phyloP scores from a whole-genome alignment of 2,888 invertebrate species.

The Tinea semifulvella region DNA sequence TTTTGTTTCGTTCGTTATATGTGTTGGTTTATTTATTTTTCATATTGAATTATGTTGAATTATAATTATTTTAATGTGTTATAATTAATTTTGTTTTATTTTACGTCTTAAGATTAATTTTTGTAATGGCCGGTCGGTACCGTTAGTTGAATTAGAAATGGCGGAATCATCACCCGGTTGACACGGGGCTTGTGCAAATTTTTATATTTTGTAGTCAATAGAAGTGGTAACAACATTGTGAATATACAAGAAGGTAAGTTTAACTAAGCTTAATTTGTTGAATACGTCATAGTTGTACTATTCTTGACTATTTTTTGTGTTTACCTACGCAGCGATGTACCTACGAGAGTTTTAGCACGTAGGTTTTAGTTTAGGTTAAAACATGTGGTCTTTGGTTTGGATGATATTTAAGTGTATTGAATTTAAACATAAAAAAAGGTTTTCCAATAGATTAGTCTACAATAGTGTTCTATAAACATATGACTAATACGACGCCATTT shows the following conservation, averaged over 20 bases:
- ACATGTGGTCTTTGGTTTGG: not conserved
- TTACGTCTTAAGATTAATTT: not conserved
- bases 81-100: not conserved
- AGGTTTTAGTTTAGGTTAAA: not conserved
- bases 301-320: too few relatives aligned
- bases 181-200: conserved; percentile 31
- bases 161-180: conserved; percentile 50
- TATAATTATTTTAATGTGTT: not conserved
- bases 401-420: not conserved
- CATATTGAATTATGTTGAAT: not conserved
- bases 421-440: not conserved
- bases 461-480: not conserved
- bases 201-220: conserved; percentile 23
- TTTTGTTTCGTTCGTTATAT: not conserved
- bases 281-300: too few relatives aligned
- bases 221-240: not conserved
- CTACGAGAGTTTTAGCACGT: too few relatives aligned
- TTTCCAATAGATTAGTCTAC: not conserved
- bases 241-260: conserved; percentile 2
- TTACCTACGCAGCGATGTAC: too few relatives aligned
- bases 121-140: not conserved
- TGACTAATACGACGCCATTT: conserved; percentile 3
- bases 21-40: not conserved
- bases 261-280: too few relatives aligned
- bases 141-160: conserved; percentile 29